Base-by-base conservation (phyloP, 2,888 invertebrate genomes). In the Drosophila recens region DNA sequence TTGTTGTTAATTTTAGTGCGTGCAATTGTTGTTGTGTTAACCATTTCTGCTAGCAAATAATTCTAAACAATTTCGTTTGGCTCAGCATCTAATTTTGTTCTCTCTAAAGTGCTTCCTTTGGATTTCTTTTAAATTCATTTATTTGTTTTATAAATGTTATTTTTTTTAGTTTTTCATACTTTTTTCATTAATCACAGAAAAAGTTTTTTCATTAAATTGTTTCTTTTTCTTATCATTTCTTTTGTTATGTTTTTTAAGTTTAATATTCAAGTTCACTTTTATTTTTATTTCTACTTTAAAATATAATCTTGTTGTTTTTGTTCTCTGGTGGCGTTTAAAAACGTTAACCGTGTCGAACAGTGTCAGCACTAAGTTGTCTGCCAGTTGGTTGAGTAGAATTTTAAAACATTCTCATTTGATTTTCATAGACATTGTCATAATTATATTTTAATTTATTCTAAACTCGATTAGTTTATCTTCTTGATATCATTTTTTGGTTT, bases 161-260 rank as follows among this genome's bases (percentile, higher is more conserved):
- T 54, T 20, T 20, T 20, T 67, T 67, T 75, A 64, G 62, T 71
- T 81, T 76, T 86, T 73, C 82, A 80, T 82, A 83, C 80, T 87
- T 82, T 86, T 83, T 82, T 87, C 81, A 84, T 82, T 81, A 87
- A 87, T 87, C 87, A 87, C 87, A 87, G 87, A 87, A 87, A 87
- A 87, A 81, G 87, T 87, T 87, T 86, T 78, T 72, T 85, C 72
- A 75, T 82, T 84, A 75, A 80, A 79, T 75, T 69, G 57, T 48
- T 52, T 65, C 59, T 66, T 46, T 49, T 59, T 67, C 59, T 63
- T 49, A 61, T 36, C 6, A 2, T 56, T 45, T 57, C 46, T 69
- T 73, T 27, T 27, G 15, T 46, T 46, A 38, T 38, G 0, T 23
- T 23, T 17, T 36, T 58, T 45, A 57, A 57, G 20, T 58, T 67